Base-by-base conservation (phyloP, 2,113 vertebrate species). In the Takifugu bimaculatus region DNA sequence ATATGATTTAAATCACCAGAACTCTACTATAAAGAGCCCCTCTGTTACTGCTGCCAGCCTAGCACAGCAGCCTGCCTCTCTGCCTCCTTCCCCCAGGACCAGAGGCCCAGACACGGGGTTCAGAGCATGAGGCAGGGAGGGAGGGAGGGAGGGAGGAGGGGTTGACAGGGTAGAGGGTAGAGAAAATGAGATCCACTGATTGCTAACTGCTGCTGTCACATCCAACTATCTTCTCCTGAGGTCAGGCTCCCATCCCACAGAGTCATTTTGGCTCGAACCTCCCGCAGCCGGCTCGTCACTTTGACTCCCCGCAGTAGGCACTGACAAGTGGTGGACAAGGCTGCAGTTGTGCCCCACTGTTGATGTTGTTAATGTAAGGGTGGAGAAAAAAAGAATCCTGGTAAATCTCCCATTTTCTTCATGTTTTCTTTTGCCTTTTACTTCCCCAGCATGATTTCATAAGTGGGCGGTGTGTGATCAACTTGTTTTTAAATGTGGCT, bases 1-100 rank as follows among this genome's bases (percentile, higher is more conserved):
- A 92, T 93, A 93, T 93, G 91, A 93, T 92, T 93, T 91, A 92
- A 93, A 93, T 93, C 91, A 93, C 82, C 88, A 91, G 91, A 91
- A 91, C 89, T 89, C 89, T 81, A 89, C 90, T 90, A 92, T 92
- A 92, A 92, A 93, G 92, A 91, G 86, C 77, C 87, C 87, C 90
- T 92, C 90, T 93, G 92, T 93, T 91, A 85, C 87, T 84, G 76
- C 85, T 92, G 91, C 92, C 92, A 93, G 91, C 83, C 85, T 88
- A 82, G 75, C 81, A 87, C 86, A 88, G 88, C 88, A 85, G 89
- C 85, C 83, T 86, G 79, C 84, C 84, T 87, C 84, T 74, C 80
- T 80, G 82, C 83, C 78, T 79, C 77, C 65, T 83, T 77, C 83
- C 85, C 85, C 80, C 71, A 71, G 79, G 84, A 85, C 83, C 86